Base-by-base conservation (phyloP, 2,113 vertebrate genomes). In the Antechinus stuartii region DNA sequence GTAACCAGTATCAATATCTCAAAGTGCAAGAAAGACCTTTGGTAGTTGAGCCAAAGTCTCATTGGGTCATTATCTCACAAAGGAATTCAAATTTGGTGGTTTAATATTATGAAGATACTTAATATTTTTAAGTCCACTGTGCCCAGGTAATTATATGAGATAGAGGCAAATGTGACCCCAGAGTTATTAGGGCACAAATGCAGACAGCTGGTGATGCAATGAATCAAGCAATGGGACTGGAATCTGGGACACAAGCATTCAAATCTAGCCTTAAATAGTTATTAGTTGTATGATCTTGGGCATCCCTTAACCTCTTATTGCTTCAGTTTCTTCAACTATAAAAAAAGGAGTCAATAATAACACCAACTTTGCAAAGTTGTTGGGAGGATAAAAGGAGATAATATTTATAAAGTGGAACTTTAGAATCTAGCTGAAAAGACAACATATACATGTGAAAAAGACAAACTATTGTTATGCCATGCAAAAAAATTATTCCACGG, bases 331-430 rank as follows among this genome's bases (percentile, higher is more conserved):
- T 8, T 76, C 4, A n/a, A 22, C 35, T 76, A n/a, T n/a, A 76
- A 76, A 76, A 22, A n/a, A 24, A 1, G 5, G 5, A 76, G 47
- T 47, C 2, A 76, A 68, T 35, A 35, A n/a, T n/a, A 76, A 35
- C 16, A 76, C 5, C 16, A n/a, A 76, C 68, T 76, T 76, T 76
- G 35, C 30, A 76, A 4, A n/a, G 14, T 76, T 76, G 14, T n/a
- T n/a, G 12, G 3, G 26, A 68, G 57, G 11, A 68, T 68, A 23
- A 30, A 68, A 35, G 30, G 57, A 68, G 57, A 68, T 14, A n/a
- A n/a, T 19, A 76, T 76, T 76, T n/a, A 10, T n/a, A 76, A 76
- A n/a, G 16, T 89, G 16, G 95, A 95, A 52, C 95, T 93, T n/a
- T 8, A 19, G 92, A 92, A 54, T 8, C 52, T 90, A 96, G 52